Evolutionary conservation across 1,140 invertebrate genomes (phyloP).

Genomic region (Meloidogyne floridensis): DNA sequence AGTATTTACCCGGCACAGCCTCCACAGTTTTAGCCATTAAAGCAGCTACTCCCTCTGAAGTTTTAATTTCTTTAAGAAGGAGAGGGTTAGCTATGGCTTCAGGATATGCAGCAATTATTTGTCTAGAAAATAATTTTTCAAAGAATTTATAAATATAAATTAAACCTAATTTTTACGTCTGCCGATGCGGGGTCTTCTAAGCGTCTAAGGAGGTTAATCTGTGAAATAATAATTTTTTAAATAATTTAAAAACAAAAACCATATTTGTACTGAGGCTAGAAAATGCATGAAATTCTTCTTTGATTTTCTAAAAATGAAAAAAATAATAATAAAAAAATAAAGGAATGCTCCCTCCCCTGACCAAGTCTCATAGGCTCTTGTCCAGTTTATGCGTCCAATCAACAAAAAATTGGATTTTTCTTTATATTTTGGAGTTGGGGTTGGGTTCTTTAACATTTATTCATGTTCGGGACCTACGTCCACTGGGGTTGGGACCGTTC

Average conservation of each 20-base stretch:
- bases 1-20: constrained; percentile 24
- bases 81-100: constrained; percentile 54
- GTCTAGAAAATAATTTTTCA: constrained; percentile 35
- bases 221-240: neutral
- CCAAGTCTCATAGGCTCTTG: too few relatives aligned
- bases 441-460: too few relatives aligned
- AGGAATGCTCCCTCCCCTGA: too few relatives aligned
- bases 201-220: constrained; percentile 22
- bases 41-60: constrained; percentile 34
- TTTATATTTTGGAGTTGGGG: too few relatives aligned
- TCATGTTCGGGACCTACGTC: too few relatives aligned
- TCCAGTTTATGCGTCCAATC: too few relatives aligned
- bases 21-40: constrained; percentile 44
- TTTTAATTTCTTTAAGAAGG: constrained; percentile 39
- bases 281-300: constrained; percentile 46
- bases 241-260: constrained; percentile 16
- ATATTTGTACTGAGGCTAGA: constrained; percentile 42
- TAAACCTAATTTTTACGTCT: constrained; percentile 45
- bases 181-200: constrained; percentile 46
- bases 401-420: too few relatives aligned
- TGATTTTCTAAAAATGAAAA: constrained; percentile 37
- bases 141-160: neutral
- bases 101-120: constrained; percentile 47
- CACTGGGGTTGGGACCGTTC: too few relatives aligned
- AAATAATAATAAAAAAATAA: neutral